Base-by-base conservation (phyloP, 2,113 vertebrate genomes). In the Podarcis raffonei region DNA sequence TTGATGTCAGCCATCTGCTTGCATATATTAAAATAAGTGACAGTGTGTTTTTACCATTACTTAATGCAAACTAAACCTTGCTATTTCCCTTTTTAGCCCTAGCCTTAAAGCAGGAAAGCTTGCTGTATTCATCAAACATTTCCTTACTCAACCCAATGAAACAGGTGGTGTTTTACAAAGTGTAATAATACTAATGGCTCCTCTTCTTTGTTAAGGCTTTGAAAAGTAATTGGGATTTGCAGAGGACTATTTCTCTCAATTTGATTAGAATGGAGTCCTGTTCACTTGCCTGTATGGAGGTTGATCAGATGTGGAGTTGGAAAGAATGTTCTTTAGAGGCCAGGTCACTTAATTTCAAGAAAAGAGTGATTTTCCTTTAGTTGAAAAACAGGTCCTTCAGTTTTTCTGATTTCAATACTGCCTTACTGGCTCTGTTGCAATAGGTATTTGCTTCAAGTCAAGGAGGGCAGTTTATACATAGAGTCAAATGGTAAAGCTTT, bases 21-120 rank as follows among this genome's bases (percentile, higher is more conserved):
- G 90, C 93, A 92, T 96, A 92, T 96, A 96, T 96, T 95, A 95
- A 69, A 92, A 90, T 94, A 88, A 86, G 95, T 96, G 88, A 92
- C 94, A 86, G 87, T 76, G 92, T 95, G 81, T 95, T 96, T 74
- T 96, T 93, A 91, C 94, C 95, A 95, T 71, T 86, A 87, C 91
- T 93, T 96, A 93, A 94, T 94, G 96, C 93, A 95, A 91, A 87
- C 79, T 92, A 94, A 96, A 95, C 80, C 95, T 93, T 4, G 68
- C 71, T 12, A n/a, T 23, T 7, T 89, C 83, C 91, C 91, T 97
- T 95, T 96, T 95, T 84, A 94, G 81, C 91, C 96, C 83, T 27
- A 92, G 74, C 25, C 72, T 92, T 94, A 91, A 94, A 81, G 79
- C 32, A 94, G 59, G 89, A 93, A 77, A 6, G 2, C 86, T 94